These are phyloP conservation scores for Ophiothrix spiculata DNA, from an alignment of 35 echinoderm and acorn worm species.

Conservation along the genomic window DNA sequence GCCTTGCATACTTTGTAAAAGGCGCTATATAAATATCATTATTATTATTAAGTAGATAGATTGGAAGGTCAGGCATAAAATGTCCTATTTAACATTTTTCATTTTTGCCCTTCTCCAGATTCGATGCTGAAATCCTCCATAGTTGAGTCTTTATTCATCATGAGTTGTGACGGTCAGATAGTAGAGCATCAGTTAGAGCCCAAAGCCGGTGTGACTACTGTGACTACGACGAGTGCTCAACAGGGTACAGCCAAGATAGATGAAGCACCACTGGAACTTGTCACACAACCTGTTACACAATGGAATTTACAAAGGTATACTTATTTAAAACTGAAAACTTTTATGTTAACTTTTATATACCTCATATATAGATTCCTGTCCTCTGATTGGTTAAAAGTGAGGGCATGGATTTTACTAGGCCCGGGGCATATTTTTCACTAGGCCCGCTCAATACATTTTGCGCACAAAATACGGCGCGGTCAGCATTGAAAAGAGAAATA, in stretches of 20 bases:
- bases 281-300: constrained; percentile 56
- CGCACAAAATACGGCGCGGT: no score
- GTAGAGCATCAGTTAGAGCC: constrained; percentile 83
- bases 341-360: no score
- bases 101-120: constrained; percentile 21
- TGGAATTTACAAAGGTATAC: constrained; percentile 89
- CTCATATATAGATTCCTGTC: no score
- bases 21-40: no score
- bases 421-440: no score
- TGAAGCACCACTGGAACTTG: constrained; percentile 63
- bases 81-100: background rate
- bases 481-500: no score
- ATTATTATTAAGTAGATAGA: no score
- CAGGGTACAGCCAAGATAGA: constrained; percentile 65
- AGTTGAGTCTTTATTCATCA: constrained; percentile 86
- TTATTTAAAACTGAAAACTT: no score
- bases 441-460: no score
- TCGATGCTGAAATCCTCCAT: constrained; percentile 31
- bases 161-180: constrained; percentile 80
- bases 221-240: constrained; percentile 17
- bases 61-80: background rate
- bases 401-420: no score
- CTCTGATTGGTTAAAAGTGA: no score
- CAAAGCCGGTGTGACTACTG: constrained; percentile 6
- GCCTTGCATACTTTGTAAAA: no score